These are phyloP conservation scores for Lepas anatifera DNA, from an alignment of 2,888 invertebrate genomes.

Conservation along the genomic window DNA sequence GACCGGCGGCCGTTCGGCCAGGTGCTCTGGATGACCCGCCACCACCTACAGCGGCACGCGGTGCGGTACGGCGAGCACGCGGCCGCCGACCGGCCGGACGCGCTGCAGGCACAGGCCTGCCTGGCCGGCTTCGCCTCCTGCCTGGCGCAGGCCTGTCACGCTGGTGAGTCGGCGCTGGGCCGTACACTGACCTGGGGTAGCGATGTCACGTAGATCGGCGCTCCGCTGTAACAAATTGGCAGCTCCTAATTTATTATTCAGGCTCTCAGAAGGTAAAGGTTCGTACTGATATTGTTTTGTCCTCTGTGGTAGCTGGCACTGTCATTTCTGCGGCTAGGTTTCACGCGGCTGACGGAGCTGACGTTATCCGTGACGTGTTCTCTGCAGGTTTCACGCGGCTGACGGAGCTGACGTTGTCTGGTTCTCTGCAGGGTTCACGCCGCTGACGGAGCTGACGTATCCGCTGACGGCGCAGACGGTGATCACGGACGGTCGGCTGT, in stretches of 20 bases:
- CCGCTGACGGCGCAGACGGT: constrained; percentile 79
- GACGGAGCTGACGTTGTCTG: constrained; percentile 45
- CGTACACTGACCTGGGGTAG: too few relatives aligned
- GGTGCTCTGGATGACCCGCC: constrained; percentile 56
- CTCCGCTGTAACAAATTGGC: too few relatives aligned
- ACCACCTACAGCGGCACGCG: constrained; percentile 38
- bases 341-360: constrained; percentile 75
- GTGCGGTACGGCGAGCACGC: not conserved
- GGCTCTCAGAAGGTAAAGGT: too few relatives aligned
- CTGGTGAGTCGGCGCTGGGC: not conserved
- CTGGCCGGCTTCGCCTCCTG: constrained; percentile 69
- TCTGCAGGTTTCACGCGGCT: constrained; percentile 79
- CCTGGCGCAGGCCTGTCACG: constrained; percentile 57
- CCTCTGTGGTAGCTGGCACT: too few relatives aligned
- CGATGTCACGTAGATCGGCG: too few relatives aligned
- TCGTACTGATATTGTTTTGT: too few relatives aligned
- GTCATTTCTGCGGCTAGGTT: constrained; percentile 50
- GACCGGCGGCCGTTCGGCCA: constrained; percentile 51
- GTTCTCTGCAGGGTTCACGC: constrained; percentile 62
- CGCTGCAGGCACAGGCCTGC: constrained; percentile 56
- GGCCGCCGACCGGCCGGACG: constrained; percentile 45
- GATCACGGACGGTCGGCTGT: constrained; percentile 75
- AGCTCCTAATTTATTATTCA: too few relatives aligned
- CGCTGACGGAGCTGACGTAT: constrained; percentile 81
- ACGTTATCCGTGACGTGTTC: constrained; percentile 80